Conservation (phyloP, 2,797 vertebrate species). For the Ctenochaetus hawaiiensis region DNA sequence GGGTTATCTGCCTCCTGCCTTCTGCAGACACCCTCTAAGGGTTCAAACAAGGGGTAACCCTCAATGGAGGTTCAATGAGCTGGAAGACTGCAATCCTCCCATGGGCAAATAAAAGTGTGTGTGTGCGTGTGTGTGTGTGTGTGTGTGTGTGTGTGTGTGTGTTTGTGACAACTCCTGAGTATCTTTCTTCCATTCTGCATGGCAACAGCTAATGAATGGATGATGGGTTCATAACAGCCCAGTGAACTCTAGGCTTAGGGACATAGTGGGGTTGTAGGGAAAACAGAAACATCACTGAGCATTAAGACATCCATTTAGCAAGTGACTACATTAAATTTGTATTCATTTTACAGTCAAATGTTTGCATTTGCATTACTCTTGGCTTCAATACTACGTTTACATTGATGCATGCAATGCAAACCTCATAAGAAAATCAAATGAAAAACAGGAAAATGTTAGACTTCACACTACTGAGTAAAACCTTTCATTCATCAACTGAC, state of each 20-base stretch:
- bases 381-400: background rate
- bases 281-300: background rate
- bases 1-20: constrained; percentile 16
- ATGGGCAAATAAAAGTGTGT: constrained; percentile 28
- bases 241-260: constrained; percentile 35
- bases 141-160: constrained; percentile 8
- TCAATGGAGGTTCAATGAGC: constrained; percentile 59
- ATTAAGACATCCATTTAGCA: constrained; percentile 23
- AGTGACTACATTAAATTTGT: background rate
- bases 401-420: background rate
- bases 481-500: constrained; percentile 32
- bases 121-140: constrained; percentile 15
- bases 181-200: constrained; percentile 61
- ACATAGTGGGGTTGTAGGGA: background rate
- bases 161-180: constrained; percentile 27
- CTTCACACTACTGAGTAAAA: background rate
- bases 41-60: constrained; percentile 65
- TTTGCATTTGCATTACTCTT: background rate
- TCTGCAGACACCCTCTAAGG: constrained; percentile 36
- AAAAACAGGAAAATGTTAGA: constrained; percentile 5
- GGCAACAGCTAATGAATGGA: constrained; percentile 70
- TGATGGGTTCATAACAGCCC: constrained; percentile 58
- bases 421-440: background rate
- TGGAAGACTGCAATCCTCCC: constrained; percentile 52
- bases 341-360: background rate